Evolutionary conservation across 2,797 vertebrate genomes (phyloP), one percentile per base, ranked within the genome.

Genomic region (Synaphobranchus kaupii): DNA sequence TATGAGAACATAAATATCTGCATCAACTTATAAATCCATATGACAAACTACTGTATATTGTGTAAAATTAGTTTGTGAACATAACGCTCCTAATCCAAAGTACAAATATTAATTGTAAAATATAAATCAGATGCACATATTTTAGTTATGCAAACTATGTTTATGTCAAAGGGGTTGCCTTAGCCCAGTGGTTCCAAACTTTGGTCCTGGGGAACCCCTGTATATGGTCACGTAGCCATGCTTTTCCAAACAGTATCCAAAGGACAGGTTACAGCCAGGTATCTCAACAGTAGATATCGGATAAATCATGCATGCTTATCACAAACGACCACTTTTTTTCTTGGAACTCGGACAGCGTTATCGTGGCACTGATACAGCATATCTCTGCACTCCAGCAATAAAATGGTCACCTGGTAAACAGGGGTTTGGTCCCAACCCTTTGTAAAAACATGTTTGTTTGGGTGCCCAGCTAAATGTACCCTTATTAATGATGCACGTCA

Each of bases 331-430:
- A 22, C 31, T n/a, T 87, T 84, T 87, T 84, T 87, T 31, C 81
- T 66, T 80, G 66, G 25, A 93, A 91, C 39, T 54, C 47, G 88
- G 86, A 88, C 94, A 90, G 39, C 60, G 66, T 92, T 93, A 93
- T 94, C 92, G 92, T 56, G 48, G 78, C 86, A 71, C 85, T 44
- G 34, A 85, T 89, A 83, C 47, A 56, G 88, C 84, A 22, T 44
- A 87, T 87, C 87, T 52, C 44, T 80, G 73, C 86, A 58, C 80
- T 89, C 47, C 82, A 44, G 48, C 84, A 87, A 89, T 92, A 93
- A 93, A 92, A 90, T 87, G 68, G 87, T 12, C 66, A 22, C 39
- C 22, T n/a, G 34, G 76, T 85, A 60, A 87, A 73, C 28, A 34
- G 2, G 12, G 28, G 60, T 52, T 52, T 20, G 17, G 0, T 63